phyloP scores from a whole-genome alignment of 2,113 vertebrate genomes.

The Haplochromis vanheusdeni region DNA sequence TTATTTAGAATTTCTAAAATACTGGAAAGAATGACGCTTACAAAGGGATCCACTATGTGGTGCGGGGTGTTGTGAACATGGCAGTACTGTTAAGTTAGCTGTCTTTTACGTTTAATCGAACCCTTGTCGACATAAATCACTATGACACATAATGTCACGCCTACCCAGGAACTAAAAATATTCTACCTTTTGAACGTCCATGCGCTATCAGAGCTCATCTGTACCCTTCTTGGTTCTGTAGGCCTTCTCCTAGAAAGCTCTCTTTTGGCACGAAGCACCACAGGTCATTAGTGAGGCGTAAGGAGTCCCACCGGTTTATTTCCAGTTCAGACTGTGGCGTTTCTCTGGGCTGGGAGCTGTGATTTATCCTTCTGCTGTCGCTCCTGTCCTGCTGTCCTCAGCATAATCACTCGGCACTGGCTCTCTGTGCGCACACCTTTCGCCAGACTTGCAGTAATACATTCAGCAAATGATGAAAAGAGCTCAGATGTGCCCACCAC shows the following conservation, averaged over 20 bases:
- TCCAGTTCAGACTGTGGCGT: constrained; percentile 47
- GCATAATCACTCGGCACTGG: constrained; percentile 38
- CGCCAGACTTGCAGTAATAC: constrained; percentile 11
- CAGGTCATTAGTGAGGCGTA: constrained; percentile 43
- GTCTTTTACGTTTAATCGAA: neutral
- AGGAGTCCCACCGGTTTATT: constrained; percentile 53
- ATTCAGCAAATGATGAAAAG: constrained; percentile 52
- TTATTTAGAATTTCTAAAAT: neutral
- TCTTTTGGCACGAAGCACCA: constrained; percentile 15
- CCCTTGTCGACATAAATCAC: neutral
- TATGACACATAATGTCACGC: neutral
- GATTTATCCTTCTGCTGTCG: constrained; percentile 58
- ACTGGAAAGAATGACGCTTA: neutral
- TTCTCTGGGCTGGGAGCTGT: constrained; percentile 25
- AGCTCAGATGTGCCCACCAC: constrained; percentile 12
- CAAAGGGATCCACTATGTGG: neutral
- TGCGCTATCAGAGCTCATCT: neutral
- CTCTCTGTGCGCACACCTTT: constrained; percentile 39
- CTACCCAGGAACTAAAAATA: constrained; percentile 9
- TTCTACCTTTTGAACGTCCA: neutral
- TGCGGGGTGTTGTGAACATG: neutral
- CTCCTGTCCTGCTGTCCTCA: constrained; percentile 59
- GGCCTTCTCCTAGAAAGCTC: neutral
- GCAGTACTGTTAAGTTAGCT: neutral
- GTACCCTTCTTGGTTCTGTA: neutral